Evolutionary conservation across 2,113 vertebrate species (phyloP).

Genomic region (Hippocampus barbouri): DNA sequence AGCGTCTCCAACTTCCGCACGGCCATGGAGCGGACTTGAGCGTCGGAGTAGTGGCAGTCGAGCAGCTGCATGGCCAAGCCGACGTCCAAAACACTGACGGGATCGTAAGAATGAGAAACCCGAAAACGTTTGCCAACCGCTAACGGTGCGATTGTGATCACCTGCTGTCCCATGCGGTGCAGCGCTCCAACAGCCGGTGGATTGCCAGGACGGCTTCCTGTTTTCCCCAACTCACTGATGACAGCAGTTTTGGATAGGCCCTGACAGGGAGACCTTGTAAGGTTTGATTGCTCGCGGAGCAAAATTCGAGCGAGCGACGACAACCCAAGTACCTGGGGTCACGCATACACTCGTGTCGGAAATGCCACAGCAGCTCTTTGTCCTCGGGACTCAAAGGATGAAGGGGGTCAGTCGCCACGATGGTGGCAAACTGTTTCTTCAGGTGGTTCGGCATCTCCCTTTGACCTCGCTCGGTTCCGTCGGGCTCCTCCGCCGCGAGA

Average conservation of each 20-base stretch:
- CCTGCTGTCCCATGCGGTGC: slow-evolving; percentile 84
- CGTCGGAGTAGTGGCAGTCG: slow-evolving; percentile 94
- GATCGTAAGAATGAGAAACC: background rate
- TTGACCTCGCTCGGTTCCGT: slow-evolving; percentile 79
- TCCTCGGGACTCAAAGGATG: slow-evolving; percentile 91
- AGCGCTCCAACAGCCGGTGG: slow-evolving; percentile 84
- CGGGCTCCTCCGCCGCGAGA: slow-evolving; percentile 64
- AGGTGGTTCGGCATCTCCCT: slow-evolving; percentile 96
- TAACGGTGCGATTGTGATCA: background rate
- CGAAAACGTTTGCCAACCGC: too few relatives aligned
- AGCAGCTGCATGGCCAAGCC: slow-evolving; percentile 94
- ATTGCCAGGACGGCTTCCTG: slow-evolving; percentile 89
- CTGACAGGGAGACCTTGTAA: slow-evolving; percentile 37
- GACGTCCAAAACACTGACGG: slow-evolving; percentile 82
- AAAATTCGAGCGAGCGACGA: too few relatives aligned
- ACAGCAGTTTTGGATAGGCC: slow-evolving; percentile 93
- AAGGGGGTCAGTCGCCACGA: slow-evolving; percentile 88
- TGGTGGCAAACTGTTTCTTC: slow-evolving; percentile 92
- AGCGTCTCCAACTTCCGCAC: slow-evolving; percentile 93
- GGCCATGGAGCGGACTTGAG: slow-evolving; percentile 90
- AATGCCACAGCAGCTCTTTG: slow-evolving; percentile 97
- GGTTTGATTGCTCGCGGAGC: background rate
- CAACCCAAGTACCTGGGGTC: slow-evolving; percentile 72
- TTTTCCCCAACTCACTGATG: slow-evolving; percentile 92
- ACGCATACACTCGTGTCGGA: slow-evolving; percentile 88